phyloP scores from a whole-genome alignment of 1,140 invertebrate species.

The Caenorhabditis briggsae region DNA sequence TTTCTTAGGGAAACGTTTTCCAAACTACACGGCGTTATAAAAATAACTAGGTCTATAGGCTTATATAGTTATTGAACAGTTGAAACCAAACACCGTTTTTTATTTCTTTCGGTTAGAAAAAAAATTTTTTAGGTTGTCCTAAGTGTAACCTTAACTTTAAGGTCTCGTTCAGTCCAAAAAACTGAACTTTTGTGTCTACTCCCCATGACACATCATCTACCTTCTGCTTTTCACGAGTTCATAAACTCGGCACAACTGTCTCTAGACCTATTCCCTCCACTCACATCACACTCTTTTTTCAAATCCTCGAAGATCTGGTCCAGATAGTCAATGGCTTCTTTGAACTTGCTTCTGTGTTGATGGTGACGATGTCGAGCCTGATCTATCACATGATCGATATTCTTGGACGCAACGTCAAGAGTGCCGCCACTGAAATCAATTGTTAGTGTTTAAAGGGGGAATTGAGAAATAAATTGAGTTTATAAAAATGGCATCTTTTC shows the following conservation, averaged over 20 bases:
- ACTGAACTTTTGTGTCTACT: not conserved
- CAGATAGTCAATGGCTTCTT: conserved; percentile 77
- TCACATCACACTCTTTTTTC: conserved; percentile 71
- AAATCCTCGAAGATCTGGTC: conserved; percentile 78
- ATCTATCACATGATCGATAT: conserved; percentile 77
- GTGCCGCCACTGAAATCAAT: conserved; percentile 67
- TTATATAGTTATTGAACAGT: no score
- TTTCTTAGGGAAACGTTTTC: no score
- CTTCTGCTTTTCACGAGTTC: conserved; percentile 37
- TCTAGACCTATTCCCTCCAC: not conserved
- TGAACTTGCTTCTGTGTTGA: conserved; percentile 76
- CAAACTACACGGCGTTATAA: no score
- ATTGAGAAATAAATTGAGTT: no score
- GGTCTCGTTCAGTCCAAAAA: not conserved
- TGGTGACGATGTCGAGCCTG: conserved; percentile 73
- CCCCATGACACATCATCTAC: conserved; percentile 25
- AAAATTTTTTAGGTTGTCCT: no score
- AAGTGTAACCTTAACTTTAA: not conserved
- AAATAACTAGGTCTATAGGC: no score
- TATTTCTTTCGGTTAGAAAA: no score
- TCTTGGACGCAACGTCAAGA: conserved; percentile 74
- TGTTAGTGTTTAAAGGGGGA: not conserved
- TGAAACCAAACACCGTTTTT: not conserved
- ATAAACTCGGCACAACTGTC: conserved; percentile 16
- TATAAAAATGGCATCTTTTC: no score